Evolutionary conservation across 2,797 vertebrate genomes (phyloP).

Genomic region (Bovichtus diacanthus): DNA sequence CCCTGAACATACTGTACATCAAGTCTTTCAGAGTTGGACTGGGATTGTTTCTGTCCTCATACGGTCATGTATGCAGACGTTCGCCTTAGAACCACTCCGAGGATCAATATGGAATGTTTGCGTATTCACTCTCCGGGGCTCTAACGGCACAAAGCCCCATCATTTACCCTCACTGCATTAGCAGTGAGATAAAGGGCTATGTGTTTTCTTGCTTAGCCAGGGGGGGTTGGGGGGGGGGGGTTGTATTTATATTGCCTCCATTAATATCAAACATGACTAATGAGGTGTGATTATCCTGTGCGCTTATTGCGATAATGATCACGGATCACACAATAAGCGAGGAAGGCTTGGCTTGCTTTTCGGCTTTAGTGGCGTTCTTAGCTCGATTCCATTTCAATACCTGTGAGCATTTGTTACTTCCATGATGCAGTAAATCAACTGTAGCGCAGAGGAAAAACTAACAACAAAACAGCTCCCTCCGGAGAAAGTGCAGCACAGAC

Average conservation of each 20-base stretch:
- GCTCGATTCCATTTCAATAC: constrained; percentile 71
- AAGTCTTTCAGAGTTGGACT: constrained; percentile 21
- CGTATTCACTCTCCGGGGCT: constrained; percentile 61
- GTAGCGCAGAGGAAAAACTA: constrained; percentile 57
- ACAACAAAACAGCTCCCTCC: constrained; percentile 65
- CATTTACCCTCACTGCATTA: constrained; percentile 79
- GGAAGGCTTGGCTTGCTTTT: constrained; percentile 48
- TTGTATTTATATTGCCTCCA: constrained; percentile 81
- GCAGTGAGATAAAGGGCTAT: constrained; percentile 65
- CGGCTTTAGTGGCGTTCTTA: constrained; percentile 48
- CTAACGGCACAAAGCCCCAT: constrained; percentile 72
- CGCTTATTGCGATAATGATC: constrained; percentile 79
- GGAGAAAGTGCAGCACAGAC: constrained; percentile 50
- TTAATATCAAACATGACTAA: constrained; percentile 87
- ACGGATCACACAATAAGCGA: constrained; percentile 58
- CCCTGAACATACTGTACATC: constrained; percentile 21
- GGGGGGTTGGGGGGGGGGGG: constrained; percentile 77
- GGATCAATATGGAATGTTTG: constrained; percentile 76
- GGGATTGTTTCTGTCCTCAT: constrained; percentile 43
- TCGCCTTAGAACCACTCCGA: constrained; percentile 56
- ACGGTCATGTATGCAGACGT: constrained; percentile 51
- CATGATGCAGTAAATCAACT: constrained; percentile 70
- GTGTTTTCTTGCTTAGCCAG: constrained; percentile 72
- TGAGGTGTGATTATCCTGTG: constrained; percentile 85
- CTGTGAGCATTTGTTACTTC: constrained; percentile 69